Evolutionary conservation across 1,140 invertebrate genomes (phyloP), one percentile per base, ranked within the genome.

Genomic region (Panonychus citri): DNA sequence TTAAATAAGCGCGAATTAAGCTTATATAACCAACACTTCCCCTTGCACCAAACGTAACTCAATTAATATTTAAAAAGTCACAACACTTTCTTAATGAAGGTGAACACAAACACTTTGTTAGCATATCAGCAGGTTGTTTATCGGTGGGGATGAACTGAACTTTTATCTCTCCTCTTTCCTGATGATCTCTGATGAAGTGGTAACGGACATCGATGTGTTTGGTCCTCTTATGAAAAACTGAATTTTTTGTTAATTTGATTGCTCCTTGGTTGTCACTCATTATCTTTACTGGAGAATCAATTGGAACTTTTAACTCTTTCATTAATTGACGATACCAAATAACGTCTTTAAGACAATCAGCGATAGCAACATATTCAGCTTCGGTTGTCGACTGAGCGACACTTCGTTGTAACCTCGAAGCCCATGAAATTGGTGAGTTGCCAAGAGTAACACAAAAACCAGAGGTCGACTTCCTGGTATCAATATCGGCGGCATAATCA

Each of bases 121-220:
- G 59, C 4, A 67, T 64, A 56, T 69, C 66, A 30, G 67, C 65
- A 19, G 62, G 12, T 55, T 68, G 63, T 3, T 67, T 24, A 49
- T 65, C 55, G 10, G 53, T 46, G 1, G 26, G 15, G 12, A 53
- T 19, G 4, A 53, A 48, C 21, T 17, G 15, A 21, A 63, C 4
- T 1, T 43, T 5, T 5, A 57, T 39, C 43, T n/a, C 25, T 30
- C 53, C 39, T 25, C 49, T 60, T 19, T 56, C 51, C 8, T 65
- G 60, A 46, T 64, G 55, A 56, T 56, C 3, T 12, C 46, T 50
- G 10, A 56, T 30, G 30, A 51, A 56, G n/a, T 53, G 19, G 27
- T 56, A 26, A n/a, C 40, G 17, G 15, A 52, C 24, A 50, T 53
- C 40, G 13, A 53, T 56, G 28, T 56, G 40, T 50, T 52, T 56